phyloP scores from a whole-genome alignment of 2,797 vertebrate species.

The Falco naumanni region DNA sequence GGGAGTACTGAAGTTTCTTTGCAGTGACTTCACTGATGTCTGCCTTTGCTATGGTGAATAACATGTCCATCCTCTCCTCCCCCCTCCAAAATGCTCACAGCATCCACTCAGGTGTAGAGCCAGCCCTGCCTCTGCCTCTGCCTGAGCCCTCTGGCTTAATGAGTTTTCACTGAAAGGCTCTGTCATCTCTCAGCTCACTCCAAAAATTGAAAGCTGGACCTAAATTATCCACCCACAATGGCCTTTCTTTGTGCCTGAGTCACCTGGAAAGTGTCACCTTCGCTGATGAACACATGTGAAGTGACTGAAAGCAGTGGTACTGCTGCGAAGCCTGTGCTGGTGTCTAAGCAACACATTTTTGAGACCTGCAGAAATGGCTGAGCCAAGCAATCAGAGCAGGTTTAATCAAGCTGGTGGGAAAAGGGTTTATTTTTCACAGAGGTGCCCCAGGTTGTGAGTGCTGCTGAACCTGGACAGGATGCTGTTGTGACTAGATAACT shows the following conservation, averaged over 20 bases:
- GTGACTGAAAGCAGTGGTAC: not conserved
- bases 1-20: not conserved
- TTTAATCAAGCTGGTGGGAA: not conserved
- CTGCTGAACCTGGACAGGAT: not conserved
- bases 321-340: not conserved
- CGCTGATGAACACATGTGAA: not conserved
- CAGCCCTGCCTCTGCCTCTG: not conserved
- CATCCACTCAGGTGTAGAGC: not conserved
- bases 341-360: conserved; percentile 14
- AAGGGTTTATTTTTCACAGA: not conserved
- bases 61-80: not conserved
- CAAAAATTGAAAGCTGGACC: conserved; percentile 23
- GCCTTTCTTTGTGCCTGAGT: conserved; percentile 33
- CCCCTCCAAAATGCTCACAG: not conserved
- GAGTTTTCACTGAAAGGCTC: conserved; percentile 12
- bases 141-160: not conserved
- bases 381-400: not conserved
- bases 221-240: conserved; percentile 10
- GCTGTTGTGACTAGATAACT: not conserved
- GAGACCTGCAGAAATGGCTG: not conserved
- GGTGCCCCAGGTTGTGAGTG: not conserved
- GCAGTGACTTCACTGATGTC: not conserved
- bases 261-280: conserved; percentile 45
- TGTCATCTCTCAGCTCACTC: conserved; percentile 5
- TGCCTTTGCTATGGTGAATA: not conserved